Percentiles rank a stretch among this genome's conserved stretches.
These are phyloP conservation scores for Oreochromis tanganicae DNA, from an alignment of 2,113 vertebrate genomes.

Conservation along the genomic window DNA sequence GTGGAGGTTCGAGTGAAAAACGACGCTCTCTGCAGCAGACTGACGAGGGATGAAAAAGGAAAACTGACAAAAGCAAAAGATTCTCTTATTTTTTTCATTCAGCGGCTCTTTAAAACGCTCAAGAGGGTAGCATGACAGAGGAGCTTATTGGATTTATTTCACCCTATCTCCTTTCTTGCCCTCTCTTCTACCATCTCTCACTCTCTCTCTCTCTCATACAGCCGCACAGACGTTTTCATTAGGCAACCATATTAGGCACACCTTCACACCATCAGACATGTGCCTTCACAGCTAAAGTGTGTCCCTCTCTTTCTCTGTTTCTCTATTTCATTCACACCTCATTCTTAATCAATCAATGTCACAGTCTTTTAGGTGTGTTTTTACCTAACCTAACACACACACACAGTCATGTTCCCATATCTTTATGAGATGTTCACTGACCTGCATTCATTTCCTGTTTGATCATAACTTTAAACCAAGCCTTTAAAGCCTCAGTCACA, in stretches of 20 bases:
- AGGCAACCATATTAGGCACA: conserved; percentile 49
- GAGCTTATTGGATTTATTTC: conserved; percentile 67
- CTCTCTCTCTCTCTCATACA: not conserved
- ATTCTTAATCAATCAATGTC: conserved; percentile 11
- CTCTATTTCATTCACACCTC: not conserved
- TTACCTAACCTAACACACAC: not conserved
- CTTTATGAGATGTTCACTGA: not conserved
- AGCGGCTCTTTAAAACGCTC: conserved; percentile 58
- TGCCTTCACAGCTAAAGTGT: conserved; percentile 19
- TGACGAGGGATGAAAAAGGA: conserved; percentile 13
- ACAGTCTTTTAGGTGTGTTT: not conserved
- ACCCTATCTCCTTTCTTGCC: conserved; percentile 31
- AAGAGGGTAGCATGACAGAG: conserved; percentile 60
- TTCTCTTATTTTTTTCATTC: conserved; percentile 61
- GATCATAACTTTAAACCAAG: not conserved
- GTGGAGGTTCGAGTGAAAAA: not conserved
- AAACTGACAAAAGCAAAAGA: conserved; percentile 19
- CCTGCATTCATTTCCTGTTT: not conserved
- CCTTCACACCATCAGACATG: conserved; percentile 39
- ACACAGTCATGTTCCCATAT: not conserved
- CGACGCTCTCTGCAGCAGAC: conserved; percentile 21
- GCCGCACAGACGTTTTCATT: conserved; percentile 47
- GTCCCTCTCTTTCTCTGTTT: not conserved
- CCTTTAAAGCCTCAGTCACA: not conserved
- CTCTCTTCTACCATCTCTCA: not conserved